Conservation (phyloP, 2,113 vertebrate genomes). For the Xenopus borealis region DNA sequence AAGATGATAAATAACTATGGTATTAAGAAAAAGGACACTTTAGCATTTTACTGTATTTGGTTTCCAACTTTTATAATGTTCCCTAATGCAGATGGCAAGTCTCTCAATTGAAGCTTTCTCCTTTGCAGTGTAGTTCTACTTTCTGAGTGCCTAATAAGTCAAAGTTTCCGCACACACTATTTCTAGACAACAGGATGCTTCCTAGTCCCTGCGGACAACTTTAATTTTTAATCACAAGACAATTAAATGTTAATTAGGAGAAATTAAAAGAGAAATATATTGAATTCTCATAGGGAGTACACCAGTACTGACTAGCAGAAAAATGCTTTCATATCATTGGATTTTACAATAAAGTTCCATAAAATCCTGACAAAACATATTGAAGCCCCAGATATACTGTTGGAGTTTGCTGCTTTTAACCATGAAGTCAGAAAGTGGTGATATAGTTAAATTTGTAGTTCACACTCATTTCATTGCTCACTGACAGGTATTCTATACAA, state of each 20-base stretch:
- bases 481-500: too few species aligned
- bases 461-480: too few species aligned
- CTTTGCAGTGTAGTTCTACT: not conserved
- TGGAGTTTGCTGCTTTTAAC: too few species aligned
- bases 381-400: too few species aligned
- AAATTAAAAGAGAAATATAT: not conserved
- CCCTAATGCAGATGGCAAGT: slow-evolving; percentile 8
- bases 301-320: too few species aligned
- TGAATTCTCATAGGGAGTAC: not conserved
- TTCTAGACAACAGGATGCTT: slow-evolving; percentile 16
- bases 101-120: slow-evolving; percentile 5
- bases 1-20: slow-evolving; percentile 35
- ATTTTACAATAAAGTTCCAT: too few species aligned
- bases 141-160: slow-evolving; percentile 14
- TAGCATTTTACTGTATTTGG: too few species aligned
- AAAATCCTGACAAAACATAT: too few species aligned
- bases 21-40: not conserved
- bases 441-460: too few species aligned
- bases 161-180: not conserved
- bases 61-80: not conserved
- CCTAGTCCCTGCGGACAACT: slow-evolving; percentile 25
- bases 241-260: slow-evolving; percentile 39
- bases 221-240: slow-evolving; percentile 19
- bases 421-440: too few species aligned
- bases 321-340: too few species aligned